Evolutionary conservation across 2,888 invertebrate genomes (phyloP).

Genomic region (Hartigia nigra): DNA sequence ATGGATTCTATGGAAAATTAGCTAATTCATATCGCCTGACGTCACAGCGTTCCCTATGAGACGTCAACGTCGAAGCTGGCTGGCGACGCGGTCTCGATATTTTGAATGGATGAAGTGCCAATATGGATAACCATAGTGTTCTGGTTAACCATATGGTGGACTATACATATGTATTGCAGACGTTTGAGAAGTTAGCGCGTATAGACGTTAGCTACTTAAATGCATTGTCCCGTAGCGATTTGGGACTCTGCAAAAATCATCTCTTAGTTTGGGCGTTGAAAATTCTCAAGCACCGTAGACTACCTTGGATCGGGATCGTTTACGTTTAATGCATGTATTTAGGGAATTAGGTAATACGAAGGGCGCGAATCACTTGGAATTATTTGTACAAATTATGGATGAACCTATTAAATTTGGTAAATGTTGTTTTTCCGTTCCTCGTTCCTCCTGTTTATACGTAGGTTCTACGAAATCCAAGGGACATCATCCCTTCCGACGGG

Average conservation of each 20-base stretch:
- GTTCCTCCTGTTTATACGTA: neutral
- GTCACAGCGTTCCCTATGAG: neutral
- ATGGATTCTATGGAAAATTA: neutral
- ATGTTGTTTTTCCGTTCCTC: neutral
- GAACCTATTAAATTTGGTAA: neutral
- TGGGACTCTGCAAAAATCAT: neutral
- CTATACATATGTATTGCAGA: neutral
- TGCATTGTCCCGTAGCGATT: neutral
- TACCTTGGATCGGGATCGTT: neutral
- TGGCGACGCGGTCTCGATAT: neutral
- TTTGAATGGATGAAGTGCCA: neutral
- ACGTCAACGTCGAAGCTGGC: neutral
- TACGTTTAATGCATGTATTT: neutral
- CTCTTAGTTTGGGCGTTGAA: neutral
- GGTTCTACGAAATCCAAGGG: neutral
- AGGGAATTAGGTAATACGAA: neutral
- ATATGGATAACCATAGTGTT: neutral
- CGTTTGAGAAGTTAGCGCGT: neutral
- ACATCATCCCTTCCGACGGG: neutral
- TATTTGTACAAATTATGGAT: neutral
- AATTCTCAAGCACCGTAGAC: neutral
- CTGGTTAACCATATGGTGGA: neutral
- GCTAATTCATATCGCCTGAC: neutral
- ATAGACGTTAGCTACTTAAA: neutral
- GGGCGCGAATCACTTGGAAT: neutral